Evolutionary conservation across 2,113 vertebrate species (phyloP).

Genomic region (Romanogobio albipinnatus): DNA sequence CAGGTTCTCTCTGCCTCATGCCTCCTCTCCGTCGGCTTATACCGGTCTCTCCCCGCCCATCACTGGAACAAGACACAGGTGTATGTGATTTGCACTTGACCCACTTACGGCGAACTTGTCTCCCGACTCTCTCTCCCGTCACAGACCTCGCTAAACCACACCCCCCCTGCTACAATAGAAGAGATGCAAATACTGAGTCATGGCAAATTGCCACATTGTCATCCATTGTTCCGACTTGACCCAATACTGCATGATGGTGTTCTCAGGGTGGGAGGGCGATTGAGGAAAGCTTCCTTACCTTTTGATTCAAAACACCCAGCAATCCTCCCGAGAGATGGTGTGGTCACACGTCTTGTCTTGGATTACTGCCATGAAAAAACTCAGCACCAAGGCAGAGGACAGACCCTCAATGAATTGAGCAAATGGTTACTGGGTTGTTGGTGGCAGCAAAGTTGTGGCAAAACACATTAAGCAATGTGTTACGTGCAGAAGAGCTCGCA

Average conservation of each 20-base stretch:
- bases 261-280: conserved; percentile 24
- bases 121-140: no score
- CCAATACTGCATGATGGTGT: conserved; percentile 34
- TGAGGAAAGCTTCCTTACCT: background rate
- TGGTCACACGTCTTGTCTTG: conserved; percentile 14
- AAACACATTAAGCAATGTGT: conserved; percentile 42
- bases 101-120: no score
- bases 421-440: conserved; percentile 30
- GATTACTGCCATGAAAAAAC: conserved; percentile 36
- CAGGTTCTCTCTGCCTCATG: no score
- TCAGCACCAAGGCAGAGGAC: conserved; percentile 36
- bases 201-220: background rate
- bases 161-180: no score
- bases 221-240: conserved; percentile 18
- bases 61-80: no score
- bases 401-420: conserved; percentile 46
- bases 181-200: conserved; percentile 5
- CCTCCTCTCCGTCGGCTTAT: no score
- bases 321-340: conserved; percentile 22
- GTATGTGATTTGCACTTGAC: no score
- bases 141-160: no score
- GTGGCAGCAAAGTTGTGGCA: conserved; percentile 39
- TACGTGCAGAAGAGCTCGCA: conserved; percentile 37
- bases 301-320: conserved; percentile 27
- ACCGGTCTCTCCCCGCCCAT: no score